Base-by-base conservation (phyloP, 2,888 invertebrate genomes). In the Pyrocoelia pectoralis region DNA sequence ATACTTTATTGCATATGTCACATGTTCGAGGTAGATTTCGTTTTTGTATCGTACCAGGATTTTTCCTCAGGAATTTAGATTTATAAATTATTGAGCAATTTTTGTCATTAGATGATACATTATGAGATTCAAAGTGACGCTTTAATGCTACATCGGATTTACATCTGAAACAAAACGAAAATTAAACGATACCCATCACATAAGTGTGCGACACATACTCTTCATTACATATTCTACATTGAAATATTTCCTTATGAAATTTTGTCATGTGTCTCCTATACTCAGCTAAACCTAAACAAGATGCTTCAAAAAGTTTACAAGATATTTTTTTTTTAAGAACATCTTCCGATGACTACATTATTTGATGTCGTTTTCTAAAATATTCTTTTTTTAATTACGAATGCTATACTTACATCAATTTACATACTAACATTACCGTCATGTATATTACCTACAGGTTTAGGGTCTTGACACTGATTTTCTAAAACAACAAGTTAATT, bases 1-100 rank as follows among this genome's bases (percentile, higher is more conserved):
- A 78, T 4, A 74, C 72, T 68, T 77, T 77, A 46, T 72, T 68
- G 64, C 78, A 78, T 40, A 74, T 72, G 33, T 72, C 66, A 54
- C 78, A 77, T 28, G 74, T 76, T 18, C 67, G 70, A 17, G 73
- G 69, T 57, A 68, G 53, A 51, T 71, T 71, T 5, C 68, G 61
- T 56, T 73, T 70, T 58, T 70, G 72, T n/a, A 51, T 59, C 6
- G 68, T 69, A 8, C 68, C 66, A n/a, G 63, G 69, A 2, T n/a
- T 33, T 33, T 33, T 33, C 8, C n/a, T 33, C 8, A n/a, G 2
- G 2, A n/a, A 2, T 62, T 70, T 70, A 49, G 46, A 13, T 10
- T 12, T 48, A 18, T 10, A 15, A 5, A 18, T 33, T 15, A 3
- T 2, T 2, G 29, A 8, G 14, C 14, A 12, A 38, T 52, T 15